Evolutionary conservation across 2,797 vertebrate species (phyloP).

Genomic region (Tragopan temminckii): DNA sequence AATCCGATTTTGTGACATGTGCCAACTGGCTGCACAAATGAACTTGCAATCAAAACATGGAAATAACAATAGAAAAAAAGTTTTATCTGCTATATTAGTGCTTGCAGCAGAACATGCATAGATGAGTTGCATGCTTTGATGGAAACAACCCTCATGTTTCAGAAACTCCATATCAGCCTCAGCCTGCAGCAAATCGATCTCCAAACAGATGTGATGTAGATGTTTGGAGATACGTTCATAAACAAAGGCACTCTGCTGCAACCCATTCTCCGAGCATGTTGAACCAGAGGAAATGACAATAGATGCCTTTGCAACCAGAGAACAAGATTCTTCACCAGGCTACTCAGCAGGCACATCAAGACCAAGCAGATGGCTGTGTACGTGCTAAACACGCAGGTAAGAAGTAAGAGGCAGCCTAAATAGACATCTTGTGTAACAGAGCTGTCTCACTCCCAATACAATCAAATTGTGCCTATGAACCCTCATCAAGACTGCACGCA

Average conservation of each 20-base stretch:
- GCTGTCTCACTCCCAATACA: background rate
- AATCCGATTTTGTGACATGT: constrained; percentile 64
- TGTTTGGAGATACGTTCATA: background rate
- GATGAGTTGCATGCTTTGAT: background rate
- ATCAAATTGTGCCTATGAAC: background rate
- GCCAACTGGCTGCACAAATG: constrained; percentile 43
- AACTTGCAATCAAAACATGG: constrained; percentile 31
- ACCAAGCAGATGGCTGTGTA: rapidly evolving
- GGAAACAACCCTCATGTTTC: background rate
- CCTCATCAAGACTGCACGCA: background rate
- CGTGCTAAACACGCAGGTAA: rapidly evolving
- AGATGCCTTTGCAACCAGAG: background rate
- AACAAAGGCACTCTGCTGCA: rapidly evolving
- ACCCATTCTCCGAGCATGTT: background rate
- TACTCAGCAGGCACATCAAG: rapidly evolving
- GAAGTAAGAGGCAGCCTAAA: background rate
- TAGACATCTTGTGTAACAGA: background rate
- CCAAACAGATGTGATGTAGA: background rate
- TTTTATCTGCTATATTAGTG: constrained; percentile 30
- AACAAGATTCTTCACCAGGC: background rate
- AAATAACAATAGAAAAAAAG: constrained; percentile 39
- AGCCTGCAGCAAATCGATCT: background rate
- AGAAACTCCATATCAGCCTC: background rate
- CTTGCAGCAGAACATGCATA: background rate
- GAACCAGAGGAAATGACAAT: background rate